Evolutionary conservation across 2,888 invertebrate species (phyloP).

Genomic region (Gonocerus acuteangulatus): DNA sequence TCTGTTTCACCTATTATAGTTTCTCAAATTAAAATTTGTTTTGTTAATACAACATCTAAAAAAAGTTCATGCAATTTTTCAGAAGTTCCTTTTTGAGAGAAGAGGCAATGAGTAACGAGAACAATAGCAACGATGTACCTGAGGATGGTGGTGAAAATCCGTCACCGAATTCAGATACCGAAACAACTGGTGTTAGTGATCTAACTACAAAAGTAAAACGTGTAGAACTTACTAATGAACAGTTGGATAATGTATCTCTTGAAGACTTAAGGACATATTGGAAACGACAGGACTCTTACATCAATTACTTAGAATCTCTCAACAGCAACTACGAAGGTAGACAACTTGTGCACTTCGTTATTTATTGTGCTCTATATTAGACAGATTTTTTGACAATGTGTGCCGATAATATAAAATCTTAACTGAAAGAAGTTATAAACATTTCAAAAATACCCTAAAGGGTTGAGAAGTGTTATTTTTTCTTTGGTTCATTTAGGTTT

Average conservation of each 20-base stretch:
- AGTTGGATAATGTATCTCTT: conserved; percentile 55
- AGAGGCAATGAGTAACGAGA: conserved; percentile 30
- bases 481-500: not conserved
- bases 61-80: conserved; percentile 2
- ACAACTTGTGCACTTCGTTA: conserved; percentile 26
- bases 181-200: conserved; percentile 15
- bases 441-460: not conserved
- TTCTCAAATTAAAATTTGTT: not conserved
- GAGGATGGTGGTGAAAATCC: conserved; percentile 28
- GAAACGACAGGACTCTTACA: conserved; percentile 68
- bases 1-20: not conserved
- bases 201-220: conserved; percentile 16
- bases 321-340: conserved; percentile 70
- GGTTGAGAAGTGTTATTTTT: conserved; percentile 16
- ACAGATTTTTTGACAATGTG: conserved; percentile 8
- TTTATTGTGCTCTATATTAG: conserved; percentile 24
- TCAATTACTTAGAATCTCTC: conserved; percentile 66
- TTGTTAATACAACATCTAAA: too few relatives aligned
- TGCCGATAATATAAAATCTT: not conserved
- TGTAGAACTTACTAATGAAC: conserved; percentile 40
- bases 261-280: conserved; percentile 62
- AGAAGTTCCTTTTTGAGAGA: conserved; percentile 14
- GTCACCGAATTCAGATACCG: conserved; percentile 17
- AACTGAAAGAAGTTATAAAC: not conserved
- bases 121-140: conserved; percentile 27